Percentiles rank a stretch among this genome's conserved stretches.
Evolutionary conservation across 1,140 invertebrate genomes (phyloP).

Genomic region (Ericerus pela): DNA sequence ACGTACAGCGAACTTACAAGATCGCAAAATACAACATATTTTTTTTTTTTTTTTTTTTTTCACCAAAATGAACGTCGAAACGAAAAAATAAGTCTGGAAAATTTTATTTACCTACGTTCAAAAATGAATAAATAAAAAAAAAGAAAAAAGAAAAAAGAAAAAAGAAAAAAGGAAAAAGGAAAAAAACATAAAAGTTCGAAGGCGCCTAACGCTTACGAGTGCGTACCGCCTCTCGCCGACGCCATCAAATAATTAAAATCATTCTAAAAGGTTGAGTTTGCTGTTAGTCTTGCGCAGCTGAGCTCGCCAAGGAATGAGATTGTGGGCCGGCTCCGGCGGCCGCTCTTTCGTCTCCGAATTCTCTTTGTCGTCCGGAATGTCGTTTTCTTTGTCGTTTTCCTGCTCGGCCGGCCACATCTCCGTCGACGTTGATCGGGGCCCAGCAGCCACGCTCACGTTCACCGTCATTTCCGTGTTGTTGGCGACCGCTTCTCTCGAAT

Average conservation of each 20-base stretch:
- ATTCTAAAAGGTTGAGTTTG: slow-evolving; percentile 58
- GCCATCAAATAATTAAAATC: background rate
- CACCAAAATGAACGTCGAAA: background rate
- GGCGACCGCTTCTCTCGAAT: slow-evolving; percentile 1
- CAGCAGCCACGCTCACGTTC: background rate
- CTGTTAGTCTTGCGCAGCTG: slow-evolving; percentile 77
- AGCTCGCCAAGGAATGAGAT: slow-evolving; percentile 64
- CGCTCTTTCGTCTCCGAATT: slow-evolving; percentile 24
- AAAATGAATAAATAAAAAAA: background rate
- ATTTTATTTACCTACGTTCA: background rate
- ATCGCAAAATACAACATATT: too few relatives aligned
- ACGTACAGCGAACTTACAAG: too few relatives aligned
- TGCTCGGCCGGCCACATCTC: slow-evolving; percentile 20
- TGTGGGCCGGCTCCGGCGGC: slow-evolving; percentile 40
- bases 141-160: background rate
- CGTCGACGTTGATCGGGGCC: slow-evolving; percentile 2
- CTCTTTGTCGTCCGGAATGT: slow-evolving; percentile 17
- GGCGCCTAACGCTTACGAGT: too few relatives aligned
- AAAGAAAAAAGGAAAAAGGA: background rate
- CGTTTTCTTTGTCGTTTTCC: slow-evolving; percentile 30
- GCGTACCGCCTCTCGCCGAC: too few relatives aligned
- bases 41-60: too few relatives aligned
- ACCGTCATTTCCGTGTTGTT: background rate
- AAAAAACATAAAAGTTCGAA: background rate
- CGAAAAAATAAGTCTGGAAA: background rate